Evolutionary conservation across 2,888 invertebrate species (phyloP).

Genomic region (Nysson spinosus): DNA sequence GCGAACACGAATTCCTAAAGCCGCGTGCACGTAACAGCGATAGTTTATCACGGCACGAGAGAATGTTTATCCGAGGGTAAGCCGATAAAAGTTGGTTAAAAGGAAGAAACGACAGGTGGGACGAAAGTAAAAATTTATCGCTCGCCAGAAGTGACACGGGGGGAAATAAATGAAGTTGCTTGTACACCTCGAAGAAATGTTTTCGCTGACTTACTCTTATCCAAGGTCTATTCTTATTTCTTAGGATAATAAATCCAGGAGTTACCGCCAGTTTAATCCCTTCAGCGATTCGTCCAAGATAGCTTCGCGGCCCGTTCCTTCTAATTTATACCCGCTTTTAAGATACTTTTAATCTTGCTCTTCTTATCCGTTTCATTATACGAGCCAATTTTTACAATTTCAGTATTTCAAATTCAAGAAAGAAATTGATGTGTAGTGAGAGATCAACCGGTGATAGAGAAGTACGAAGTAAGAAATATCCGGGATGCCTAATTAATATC

Average conservation of each 20-base stretch:
- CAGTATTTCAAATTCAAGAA: too few species aligned
- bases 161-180: constrained; percentile 31
- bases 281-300: constrained; percentile 34
- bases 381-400: background rate
- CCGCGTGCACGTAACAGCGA: constrained; percentile 11
- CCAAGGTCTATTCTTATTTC: constrained; percentile 33
- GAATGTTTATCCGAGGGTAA: constrained; percentile 26
- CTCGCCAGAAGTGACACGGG: constrained; percentile 21
- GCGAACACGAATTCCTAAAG: constrained; percentile 36
- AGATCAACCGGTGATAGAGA: too few species aligned
- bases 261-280: constrained; percentile 28
- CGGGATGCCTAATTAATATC: constrained; percentile 57
- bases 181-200: constrained; percentile 10
- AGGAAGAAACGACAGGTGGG: constrained; percentile 31
- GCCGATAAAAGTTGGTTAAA: constrained; percentile 25
- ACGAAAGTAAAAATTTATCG: constrained; percentile 23
- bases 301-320: constrained; percentile 2
- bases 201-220: constrained; percentile 8
- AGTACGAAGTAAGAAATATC: constrained; percentile 20
- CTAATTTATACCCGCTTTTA: background rate
- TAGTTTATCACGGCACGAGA: constrained; percentile 33
- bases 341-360: background rate
- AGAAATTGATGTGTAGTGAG: too few species aligned
- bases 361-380: background rate
- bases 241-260: constrained; percentile 33